phyloP scores from a whole-genome alignment of 23 tunicate genomes.

The Diplosoma virens region DNA sequence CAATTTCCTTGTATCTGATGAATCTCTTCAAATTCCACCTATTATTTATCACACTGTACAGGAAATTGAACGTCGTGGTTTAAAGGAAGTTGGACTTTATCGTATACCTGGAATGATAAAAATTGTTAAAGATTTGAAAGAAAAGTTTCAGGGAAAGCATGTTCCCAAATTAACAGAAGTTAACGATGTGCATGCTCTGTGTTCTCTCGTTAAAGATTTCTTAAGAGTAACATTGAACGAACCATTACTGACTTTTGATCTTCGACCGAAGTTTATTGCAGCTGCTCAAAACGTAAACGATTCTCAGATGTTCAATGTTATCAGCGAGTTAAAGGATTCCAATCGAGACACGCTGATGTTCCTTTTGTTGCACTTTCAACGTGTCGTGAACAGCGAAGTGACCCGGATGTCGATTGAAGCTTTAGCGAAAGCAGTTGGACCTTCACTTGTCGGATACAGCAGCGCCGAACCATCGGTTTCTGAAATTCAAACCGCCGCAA shows the following conservation, averaged over 20 bases:
- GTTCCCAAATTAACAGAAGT: conserved; percentile 73
- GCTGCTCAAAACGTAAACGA: conserved; percentile 36
- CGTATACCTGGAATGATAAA: conserved; percentile 83
- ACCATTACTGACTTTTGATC: conserved; percentile 70
- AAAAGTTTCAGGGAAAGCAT: conserved; percentile 60
- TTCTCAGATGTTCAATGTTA: conserved; percentile 1
- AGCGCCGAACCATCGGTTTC: conserved; percentile 53
- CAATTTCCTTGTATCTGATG: conserved; percentile 55
- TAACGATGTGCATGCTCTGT: conserved; percentile 70
- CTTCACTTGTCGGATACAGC: conserved; percentile 78
- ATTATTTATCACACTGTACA: conserved; percentile 88
- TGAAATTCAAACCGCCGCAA: conserved; percentile 52
- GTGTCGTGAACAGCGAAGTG: conserved; percentile 53
- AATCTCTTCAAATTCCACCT: conserved; percentile 80
- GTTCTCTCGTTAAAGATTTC: conserved; percentile 91
- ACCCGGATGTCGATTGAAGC: conserved; percentile 85
- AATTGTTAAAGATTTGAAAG: conserved; percentile 64
- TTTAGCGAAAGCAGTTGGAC: conserved; percentile 82
- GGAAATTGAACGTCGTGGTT: conserved; percentile 84
- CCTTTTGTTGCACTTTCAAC: conserved; percentile 81
- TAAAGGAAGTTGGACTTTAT: conserved; percentile 57
- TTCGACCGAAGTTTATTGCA: conserved; percentile 59
- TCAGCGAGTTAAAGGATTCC: conserved; percentile 21
- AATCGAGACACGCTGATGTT: conserved; percentile 86
- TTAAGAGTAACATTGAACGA: conserved; percentile 62